A percentile compares a stretch with the other conserved stretches of the same genome.
Conservation (phyloP, 2,888 invertebrate genomes). For the Diadegma fenestrale region DNA sequence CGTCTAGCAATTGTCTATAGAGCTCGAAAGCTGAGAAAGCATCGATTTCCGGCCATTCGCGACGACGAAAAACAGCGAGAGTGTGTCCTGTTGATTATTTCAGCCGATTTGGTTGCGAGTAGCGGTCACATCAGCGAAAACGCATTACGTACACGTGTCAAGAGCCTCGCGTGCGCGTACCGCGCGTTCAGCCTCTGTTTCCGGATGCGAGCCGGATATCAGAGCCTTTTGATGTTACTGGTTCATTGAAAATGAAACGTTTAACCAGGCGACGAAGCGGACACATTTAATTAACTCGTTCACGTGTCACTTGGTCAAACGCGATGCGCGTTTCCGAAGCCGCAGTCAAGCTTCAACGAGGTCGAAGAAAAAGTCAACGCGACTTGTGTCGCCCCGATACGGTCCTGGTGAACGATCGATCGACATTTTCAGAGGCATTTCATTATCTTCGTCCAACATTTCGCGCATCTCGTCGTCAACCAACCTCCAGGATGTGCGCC, state of each 20-base stretch:
- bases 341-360: conserved; percentile 26
- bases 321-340: not conserved
- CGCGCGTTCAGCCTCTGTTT: conserved; percentile 64
- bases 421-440: conserved; percentile 68
- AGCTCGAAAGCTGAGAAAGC: conserved; percentile 13
- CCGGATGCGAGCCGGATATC: conserved; percentile 79
- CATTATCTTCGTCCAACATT: conserved; percentile 10
- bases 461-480: conserved; percentile 45
- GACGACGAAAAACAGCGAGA: not conserved
- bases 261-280: conserved; percentile 27
- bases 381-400: conserved; percentile 49
- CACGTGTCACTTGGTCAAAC: not conserved
- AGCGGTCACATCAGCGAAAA: not conserved
- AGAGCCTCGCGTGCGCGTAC: not conserved
- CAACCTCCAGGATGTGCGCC: conserved; percentile 77
- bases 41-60: not conserved
- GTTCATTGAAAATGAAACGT: conserved; percentile 79
- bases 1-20: conserved; percentile 71
- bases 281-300: conserved; percentile 52
- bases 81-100: not conserved
- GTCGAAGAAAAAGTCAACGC: conserved; percentile 47
- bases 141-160: not conserved
- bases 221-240: conserved; percentile 83
- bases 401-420: conserved; percentile 62
- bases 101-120: not conserved